These are phyloP conservation scores for Pterophyllum scalare DNA, from an alignment of 2,113 vertebrate genomes.

Conservation along the genomic window DNA sequence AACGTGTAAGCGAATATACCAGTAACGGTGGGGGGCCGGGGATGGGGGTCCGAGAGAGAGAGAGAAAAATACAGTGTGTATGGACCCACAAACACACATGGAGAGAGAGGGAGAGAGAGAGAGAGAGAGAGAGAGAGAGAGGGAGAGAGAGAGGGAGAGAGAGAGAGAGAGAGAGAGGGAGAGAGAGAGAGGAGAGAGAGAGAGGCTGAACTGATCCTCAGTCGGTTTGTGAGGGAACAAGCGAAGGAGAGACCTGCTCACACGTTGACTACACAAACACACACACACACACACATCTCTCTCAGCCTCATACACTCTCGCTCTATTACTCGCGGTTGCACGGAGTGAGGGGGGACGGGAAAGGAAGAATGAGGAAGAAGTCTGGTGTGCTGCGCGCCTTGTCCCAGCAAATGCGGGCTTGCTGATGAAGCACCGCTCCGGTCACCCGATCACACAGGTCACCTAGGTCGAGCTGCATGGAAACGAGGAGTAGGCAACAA, in stretches of 20 bases:
- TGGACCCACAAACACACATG: background rate
- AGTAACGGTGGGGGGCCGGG: background rate
- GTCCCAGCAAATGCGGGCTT: conserved; percentile 73
- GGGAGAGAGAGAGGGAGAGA: background rate
- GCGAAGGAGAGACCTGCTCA: conserved; percentile 59
- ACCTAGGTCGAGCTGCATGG: conserved; percentile 59
- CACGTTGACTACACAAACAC: background rate
- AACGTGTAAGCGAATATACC: background rate
- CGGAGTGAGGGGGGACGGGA: conserved; percentile 31
- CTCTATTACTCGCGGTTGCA: conserved; percentile 18
- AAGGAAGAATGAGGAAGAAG: conserved; percentile 84
- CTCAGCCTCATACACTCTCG: background rate
- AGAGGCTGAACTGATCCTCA: conserved; percentile 36
- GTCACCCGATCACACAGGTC: conserved; percentile 79
- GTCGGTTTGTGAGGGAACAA: conserved; percentile 51
- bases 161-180: background rate
- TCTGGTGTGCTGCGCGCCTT: conserved; percentile 66
- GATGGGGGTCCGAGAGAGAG: background rate
- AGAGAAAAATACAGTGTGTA: background rate
- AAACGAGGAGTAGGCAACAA: conserved; percentile 65
- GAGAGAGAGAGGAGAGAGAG: conserved; percentile 27
- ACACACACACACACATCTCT: background rate
- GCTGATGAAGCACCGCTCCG: conserved; percentile 76
- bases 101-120: background rate
- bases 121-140: conserved; percentile 22